phyloP scores from a whole-genome alignment of 2,113 vertebrate species.

The Ivindomyrus marchei region DNA sequence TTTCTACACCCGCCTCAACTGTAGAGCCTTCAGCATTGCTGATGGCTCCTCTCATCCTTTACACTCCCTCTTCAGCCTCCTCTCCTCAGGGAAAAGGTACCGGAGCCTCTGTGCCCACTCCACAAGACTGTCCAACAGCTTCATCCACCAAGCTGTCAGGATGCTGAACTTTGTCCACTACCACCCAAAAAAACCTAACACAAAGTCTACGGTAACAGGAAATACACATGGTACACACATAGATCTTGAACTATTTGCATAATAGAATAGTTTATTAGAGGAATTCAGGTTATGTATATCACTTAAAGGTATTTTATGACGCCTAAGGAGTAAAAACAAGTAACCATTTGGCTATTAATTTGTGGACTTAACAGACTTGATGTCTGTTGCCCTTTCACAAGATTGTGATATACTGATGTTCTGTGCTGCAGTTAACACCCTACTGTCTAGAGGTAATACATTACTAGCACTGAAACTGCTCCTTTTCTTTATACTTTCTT shows the following conservation, averaged over 20 bases:
- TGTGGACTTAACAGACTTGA: neutral
- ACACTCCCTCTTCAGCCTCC: too few species aligned
- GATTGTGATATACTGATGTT: neutral
- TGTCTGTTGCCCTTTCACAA: neutral
- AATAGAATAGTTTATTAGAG: neutral
- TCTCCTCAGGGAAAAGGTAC: too few species aligned
- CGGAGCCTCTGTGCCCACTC: too few species aligned
- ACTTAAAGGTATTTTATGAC: neutral
- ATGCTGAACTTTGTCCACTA: too few species aligned
- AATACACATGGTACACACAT: slow-evolving; percentile 23
- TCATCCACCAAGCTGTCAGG: too few species aligned
- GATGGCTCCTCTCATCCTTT: too few species aligned
- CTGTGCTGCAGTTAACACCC: too few species aligned
- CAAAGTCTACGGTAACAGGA: slow-evolving; percentile 52
- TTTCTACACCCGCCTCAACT: too few species aligned
- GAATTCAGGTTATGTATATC: neutral
- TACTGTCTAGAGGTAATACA: neutral
- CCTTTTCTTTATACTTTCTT: neutral
- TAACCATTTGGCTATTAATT: neutral
- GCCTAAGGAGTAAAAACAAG: neutral
- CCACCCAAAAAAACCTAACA: slow-evolving; percentile 31
- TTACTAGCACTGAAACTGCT: neutral
- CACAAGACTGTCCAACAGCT: too few species aligned
- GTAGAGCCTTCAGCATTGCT: too few species aligned
- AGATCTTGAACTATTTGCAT: neutral